Evolutionary conservation across 2,797 vertebrate species (phyloP), one percentile per base, ranked within the genome.

Genomic region (Eospalax fontanierii): DNA sequence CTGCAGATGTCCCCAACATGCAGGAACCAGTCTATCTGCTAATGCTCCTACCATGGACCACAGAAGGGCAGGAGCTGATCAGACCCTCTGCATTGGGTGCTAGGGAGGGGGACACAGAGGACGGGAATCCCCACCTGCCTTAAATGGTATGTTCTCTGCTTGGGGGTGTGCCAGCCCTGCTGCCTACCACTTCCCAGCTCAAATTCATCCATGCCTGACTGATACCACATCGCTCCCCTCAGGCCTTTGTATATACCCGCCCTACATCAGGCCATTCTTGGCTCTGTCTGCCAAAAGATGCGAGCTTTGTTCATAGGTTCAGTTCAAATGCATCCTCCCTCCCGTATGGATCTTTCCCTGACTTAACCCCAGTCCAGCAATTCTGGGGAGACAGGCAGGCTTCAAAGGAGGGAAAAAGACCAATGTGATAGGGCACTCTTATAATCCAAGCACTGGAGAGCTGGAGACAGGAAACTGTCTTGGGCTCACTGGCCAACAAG

Each of bases 191-290:
- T 30, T 61, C 46, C 83, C 14, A 3, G 8, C 66, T 5, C 2
- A 21, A 33, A 2, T 19, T 35, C 0, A 26, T 24, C 15, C 1
- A 0, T 21, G n/a, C 33, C 46, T 21, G 2, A 0, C 1, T 18
- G 28, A 35, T 4, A 9, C 6, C 0, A 2, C 46, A 6, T 50
- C 11, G 19, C 12, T 63, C 26, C 28, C 22, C 28, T 65, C 6
- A 33, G 81, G 63, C 70, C 68, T 43, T 22, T 16, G 40, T 21
- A 18, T 33, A 0, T 2, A 8, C 4, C 0, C 2, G 26, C 11
- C 59, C n/a, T 43, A 2, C 10, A 6, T 35, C 40, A 1, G 2
- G 18, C 28, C 76, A 6, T 43, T 50, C 83, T 73, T 74, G 24
- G 0, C 46, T 22, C 68, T 82, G 33, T 28, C 24, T 50, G 43